Base-by-base conservation (phyloP, 2,113 vertebrate species). In the Elaphurus davidianus region DNA sequence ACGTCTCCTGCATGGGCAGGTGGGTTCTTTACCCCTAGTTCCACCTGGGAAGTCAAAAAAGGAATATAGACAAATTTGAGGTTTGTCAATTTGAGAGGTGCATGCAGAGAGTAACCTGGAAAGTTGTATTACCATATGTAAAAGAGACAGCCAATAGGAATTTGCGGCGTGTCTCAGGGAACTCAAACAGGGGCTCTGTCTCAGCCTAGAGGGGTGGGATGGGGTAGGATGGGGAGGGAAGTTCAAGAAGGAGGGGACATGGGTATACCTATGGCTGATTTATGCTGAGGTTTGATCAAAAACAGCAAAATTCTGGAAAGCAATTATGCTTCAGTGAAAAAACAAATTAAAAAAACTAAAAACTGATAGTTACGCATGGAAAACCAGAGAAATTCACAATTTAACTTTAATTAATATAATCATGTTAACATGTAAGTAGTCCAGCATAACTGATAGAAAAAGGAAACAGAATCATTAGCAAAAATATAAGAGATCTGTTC, bases 221-320 rank as follows among this genome's bases (percentile, higher is more conserved):
- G 64, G 4, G 64, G 64, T 21, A 3, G 64, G 4, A 19, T 4
- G n/a, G 33, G 60, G 64, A 67, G 8, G 4, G 33, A 36, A 1
- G 1, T 10, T 67, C 33, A 36, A 21, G 19, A n/a, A 1, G 64
- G 4, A 71, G n/a, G 4, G 4, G n/a, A 2, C 9, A 21, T 11
- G 36, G 1, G 19, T 11, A 36, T 23, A 21, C 64, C n/a, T 71
- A 11, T 36, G 64, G 64, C n/a, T 36, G 64, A 71, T 23, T 71
- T n/a, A 71, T 11, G 64, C n/a, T 71, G 64, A 71, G 19, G 9
- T 71, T 71, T 11, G 64, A 6, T 7, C 21, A 17, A 36, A 71
- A 36, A 36, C 8, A 10, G 33, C 16, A n/a, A 36, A 36, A 71
- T 36, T 36, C 64, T 71, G 4, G 11, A 36, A 21, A 12, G n/a